Evolutionary conservation across 2,888 invertebrate species (phyloP).

Genomic region (Caenorhabditis afra): DNA sequence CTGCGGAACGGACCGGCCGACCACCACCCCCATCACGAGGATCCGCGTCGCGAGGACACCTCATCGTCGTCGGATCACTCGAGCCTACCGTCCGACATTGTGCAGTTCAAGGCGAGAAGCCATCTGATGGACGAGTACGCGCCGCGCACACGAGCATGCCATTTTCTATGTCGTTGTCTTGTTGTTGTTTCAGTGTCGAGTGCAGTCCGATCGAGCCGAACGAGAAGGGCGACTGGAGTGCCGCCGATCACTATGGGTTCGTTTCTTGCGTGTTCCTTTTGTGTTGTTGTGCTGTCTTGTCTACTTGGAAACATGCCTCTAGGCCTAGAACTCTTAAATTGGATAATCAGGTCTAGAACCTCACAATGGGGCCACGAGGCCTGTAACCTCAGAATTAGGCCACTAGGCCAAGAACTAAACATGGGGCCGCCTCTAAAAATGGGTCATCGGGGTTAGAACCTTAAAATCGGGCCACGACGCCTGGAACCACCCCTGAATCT

Average conservation of each 20-base stretch:
- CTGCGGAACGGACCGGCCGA: conserved; percentile 16
- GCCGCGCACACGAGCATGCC: background rate
- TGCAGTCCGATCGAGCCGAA: conserved; percentile 50
- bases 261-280: background rate
- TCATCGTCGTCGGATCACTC: conserved; percentile 53
- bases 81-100: conserved; percentile 52
- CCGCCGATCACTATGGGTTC: conserved; percentile 30
- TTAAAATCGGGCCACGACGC: no score
- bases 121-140: conserved; percentile 50
- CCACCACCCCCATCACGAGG: no score
- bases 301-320: no score
- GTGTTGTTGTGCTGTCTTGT: background rate
- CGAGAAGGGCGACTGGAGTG: conserved; percentile 23
- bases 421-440: no score
- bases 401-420: no score
- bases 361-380: no score
- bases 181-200: conserved; percentile 49
- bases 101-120: conserved; percentile 44
- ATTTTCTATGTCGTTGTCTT: background rate
- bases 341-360: no score
- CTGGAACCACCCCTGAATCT: no score
- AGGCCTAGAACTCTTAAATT: no score
- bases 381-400: no score
- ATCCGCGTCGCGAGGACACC: conserved; percentile 38
- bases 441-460: no score